phyloP scores from a whole-genome alignment of 1,140 invertebrate genomes.

The silkworm (Bombyx mori) region DNA sequence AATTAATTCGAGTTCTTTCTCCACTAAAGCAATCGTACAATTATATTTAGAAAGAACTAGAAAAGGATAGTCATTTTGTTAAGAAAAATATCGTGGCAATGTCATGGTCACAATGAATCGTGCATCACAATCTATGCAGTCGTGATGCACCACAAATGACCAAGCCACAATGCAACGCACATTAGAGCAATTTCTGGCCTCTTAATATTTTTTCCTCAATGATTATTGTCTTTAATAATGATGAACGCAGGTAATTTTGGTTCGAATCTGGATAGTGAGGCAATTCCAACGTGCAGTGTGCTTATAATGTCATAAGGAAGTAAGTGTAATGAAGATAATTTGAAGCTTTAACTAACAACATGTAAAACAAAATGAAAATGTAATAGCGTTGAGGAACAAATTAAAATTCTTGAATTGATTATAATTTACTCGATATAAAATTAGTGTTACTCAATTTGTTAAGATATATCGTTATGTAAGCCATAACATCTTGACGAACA shows the following conservation, averaged over 20 bases:
- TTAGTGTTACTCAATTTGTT: no score
- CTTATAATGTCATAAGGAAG: no score
- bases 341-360: neutral
- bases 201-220: slow-evolving; percentile 22
- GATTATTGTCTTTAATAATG: slow-evolving; percentile 39
- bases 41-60: no score
- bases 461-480: no score
- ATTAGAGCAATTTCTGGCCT: slow-evolving; percentile 40
- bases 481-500: slow-evolving; percentile 35
- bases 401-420: no score
- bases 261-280: no score
- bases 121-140: slow-evolving; percentile 25
- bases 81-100: slow-evolving; percentile 42
- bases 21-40: neutral
- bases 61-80: no score
- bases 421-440: no score
- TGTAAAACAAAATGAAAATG: slow-evolving; percentile 4
- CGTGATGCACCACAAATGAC: slow-evolving; percentile 55
- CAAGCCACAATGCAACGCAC: slow-evolving; percentile 32
- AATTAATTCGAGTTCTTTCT: slow-evolving; percentile 24
- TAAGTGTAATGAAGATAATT: no score
- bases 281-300: no score
- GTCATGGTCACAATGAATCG: slow-evolving; percentile 48
- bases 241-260: slow-evolving; percentile 27
- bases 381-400: no score